Percentiles rank a stretch among this genome's conserved stretches.
Evolutionary conservation across 2,888 invertebrate species (phyloP).

Genomic region (Leptinotarsa peninsularis): DNA sequence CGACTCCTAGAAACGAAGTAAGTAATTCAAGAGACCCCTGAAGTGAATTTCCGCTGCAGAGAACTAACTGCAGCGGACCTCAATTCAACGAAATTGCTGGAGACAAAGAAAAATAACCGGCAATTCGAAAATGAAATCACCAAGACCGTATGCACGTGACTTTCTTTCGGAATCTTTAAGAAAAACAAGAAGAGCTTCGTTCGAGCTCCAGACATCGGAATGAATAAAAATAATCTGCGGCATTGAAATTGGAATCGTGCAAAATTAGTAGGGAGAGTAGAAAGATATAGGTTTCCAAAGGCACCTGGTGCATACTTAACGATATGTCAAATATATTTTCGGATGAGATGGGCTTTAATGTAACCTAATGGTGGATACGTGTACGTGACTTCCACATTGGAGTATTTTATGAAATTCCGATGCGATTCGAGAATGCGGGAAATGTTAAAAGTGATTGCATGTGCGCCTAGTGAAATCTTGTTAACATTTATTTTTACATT

Average conservation of each 20-base stretch:
- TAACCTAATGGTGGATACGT: conserved; percentile 21
- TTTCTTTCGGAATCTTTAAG: conserved; percentile 14
- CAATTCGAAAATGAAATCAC: conserved; percentile 20
- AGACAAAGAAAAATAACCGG: conserved; percentile 20
- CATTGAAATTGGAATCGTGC: conserved; percentile 34
- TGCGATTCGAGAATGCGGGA: background rate
- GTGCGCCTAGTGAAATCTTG: background rate
- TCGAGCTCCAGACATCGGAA: conserved; percentile 5
- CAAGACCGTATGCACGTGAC: conserved; percentile 24
- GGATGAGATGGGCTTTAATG: conserved; percentile 8
- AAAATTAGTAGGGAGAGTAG: conserved; percentile 30
- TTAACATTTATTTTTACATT: no score
- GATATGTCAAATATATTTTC: conserved; percentile 34
- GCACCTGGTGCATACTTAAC: conserved; percentile 37
- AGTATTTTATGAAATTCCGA: conserved; percentile 10
- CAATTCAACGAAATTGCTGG: conserved; percentile 21
- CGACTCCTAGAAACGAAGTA: background rate
- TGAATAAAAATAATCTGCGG: conserved; percentile 38
- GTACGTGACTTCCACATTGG: conserved; percentile 19
- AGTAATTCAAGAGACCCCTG: conserved; percentile 8
- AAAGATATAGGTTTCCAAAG: conserved; percentile 27
- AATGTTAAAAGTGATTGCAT: background rate
- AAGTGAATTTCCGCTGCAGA: conserved; percentile 12
- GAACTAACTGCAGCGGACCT: background rate
- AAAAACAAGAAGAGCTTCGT: conserved; percentile 12